Percentiles rank a stretch among this genome's conserved stretches.
Evolutionary conservation across 2,888 invertebrate species (phyloP).

Genomic region (Thera britannica): DNA sequence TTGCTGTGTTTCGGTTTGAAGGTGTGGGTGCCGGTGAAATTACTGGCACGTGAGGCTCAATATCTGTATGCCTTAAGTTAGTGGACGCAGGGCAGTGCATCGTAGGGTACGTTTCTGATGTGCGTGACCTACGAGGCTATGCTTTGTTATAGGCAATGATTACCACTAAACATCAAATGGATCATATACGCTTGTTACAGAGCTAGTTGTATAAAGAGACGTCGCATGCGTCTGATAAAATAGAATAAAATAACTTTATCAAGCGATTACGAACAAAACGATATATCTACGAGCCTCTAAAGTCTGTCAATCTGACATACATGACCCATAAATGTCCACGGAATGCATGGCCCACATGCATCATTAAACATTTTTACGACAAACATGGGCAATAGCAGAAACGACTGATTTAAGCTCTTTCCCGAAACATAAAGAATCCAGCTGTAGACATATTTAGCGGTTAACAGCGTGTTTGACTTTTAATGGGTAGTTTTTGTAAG

Average conservation of each 20-base stretch:
- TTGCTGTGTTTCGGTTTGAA: too few species aligned
- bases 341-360: slow-evolving; percentile 65
- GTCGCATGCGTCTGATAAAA: too few species aligned
- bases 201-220: too few species aligned
- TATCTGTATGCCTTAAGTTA: too few species aligned
- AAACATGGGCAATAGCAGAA: slow-evolving; percentile 68
- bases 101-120: too few species aligned
- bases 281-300: slow-evolving; percentile 32
- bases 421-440: slow-evolving; percentile 70
- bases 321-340: slow-evolving; percentile 64
- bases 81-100: too few species aligned
- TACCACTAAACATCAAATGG: too few species aligned
- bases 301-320: slow-evolving; percentile 50
- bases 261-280: not conserved
- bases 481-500: slow-evolving; percentile 35
- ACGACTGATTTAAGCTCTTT: slow-evolving; percentile 72
- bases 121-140: too few species aligned
- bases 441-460: slow-evolving; percentile 74
- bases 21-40: too few species aligned
- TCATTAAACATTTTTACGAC: slow-evolving; percentile 76
- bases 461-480: slow-evolving; percentile 57
- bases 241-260: not conserved
- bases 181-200: too few species aligned
- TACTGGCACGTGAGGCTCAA: too few species aligned
- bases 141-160: too few species aligned